Evolutionary conservation across 2,888 invertebrate species (phyloP), one percentile per base, ranked within the genome.

Genomic region (Aphidius colemani): DNA sequence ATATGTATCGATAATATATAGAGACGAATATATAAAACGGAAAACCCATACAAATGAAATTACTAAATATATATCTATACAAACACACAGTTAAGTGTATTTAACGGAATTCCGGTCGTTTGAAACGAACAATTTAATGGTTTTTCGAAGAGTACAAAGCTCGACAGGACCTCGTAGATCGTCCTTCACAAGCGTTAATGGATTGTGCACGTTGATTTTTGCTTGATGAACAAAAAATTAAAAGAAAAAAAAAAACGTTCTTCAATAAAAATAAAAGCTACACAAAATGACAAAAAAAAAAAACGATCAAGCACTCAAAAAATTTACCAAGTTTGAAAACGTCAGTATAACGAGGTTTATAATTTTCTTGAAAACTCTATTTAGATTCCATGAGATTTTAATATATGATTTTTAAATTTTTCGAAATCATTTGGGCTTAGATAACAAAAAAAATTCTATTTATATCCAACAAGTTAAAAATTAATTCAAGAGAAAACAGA

Each of bases 91-190:
- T 53, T 48, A 59, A 45, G 53, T 59, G 63, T 63, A 59, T 63
- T 63, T 63, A 63, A 45, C 60, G 53, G 46, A 53, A 59, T 41
- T 57, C 59, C 46, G 63, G 57, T 59, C 53, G 63, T 63, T 63
- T 56, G 49, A 62, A 30, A 43, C 59, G 53, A 59, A 63, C 63
- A 53, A 63, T 63, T 63, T 63, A 63, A 63, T 63, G 63, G 63
- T 63, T 63, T 63, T 63, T 59, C 59, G 53, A 46, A 30, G 53
- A 49, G 46, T 53, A 59, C 59, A 63, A 61, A 63, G 63, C 59
- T 48, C 63, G 40, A 53, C 53, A 59, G 59, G 58, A 53, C 46
- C 57, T 48, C 30, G 8, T 39, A 53, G 60, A 60, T 53, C 44
- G 59, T 53, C 41, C 58, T 40, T 63, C 59, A 53, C 55, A 59